Evolutionary conservation across 1,140 invertebrate genomes (phyloP).

Genomic region (Apis dorsata): DNA sequence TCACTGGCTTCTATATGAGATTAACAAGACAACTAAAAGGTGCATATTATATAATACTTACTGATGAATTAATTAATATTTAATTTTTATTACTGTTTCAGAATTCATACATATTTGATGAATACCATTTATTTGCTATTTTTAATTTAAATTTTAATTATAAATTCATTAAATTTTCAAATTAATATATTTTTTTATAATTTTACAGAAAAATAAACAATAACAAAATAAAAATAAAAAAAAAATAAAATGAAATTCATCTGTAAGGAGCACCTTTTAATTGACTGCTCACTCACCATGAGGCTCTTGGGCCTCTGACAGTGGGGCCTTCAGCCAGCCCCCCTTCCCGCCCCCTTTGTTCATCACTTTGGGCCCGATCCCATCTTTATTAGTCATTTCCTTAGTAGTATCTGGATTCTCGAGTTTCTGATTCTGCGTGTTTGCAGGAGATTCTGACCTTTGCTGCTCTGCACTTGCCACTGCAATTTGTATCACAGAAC

Average conservation of each 20-base stretch:
- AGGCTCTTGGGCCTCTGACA: slow-evolving; percentile 80
- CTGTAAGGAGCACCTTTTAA: slow-evolving; percentile 70
- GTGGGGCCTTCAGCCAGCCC: slow-evolving; percentile 79
- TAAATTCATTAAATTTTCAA: not conserved
- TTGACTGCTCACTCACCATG: slow-evolving; percentile 80
- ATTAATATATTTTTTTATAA: not conserved
- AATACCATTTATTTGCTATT: not conserved
- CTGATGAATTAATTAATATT: slow-evolving; percentile 57
- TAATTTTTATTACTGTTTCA: not conserved
- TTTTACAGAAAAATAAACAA: not conserved
- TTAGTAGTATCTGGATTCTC: slow-evolving; percentile 78
- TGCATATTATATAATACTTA: slow-evolving; percentile 49
- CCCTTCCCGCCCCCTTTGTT: slow-evolving; percentile 80
- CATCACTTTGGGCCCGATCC: slow-evolving; percentile 78
- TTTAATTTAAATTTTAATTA: slow-evolving; percentile 1
- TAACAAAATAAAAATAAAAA: not conserved
- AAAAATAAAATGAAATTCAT: slow-evolving; percentile 59
- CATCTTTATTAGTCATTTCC: slow-evolving; percentile 80
- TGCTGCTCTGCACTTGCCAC: slow-evolving; percentile 79
- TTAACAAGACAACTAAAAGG: slow-evolving; percentile 60
- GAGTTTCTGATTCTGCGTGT: slow-evolving; percentile 77
- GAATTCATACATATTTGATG: not conserved
- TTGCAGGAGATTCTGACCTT: slow-evolving; percentile 79
- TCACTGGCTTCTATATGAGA: slow-evolving; percentile 74
- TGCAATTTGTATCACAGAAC: slow-evolving; percentile 76